Evolutionary conservation across 2,113 vertebrate genomes (phyloP), one percentile per base, ranked within the genome.

Genomic region (Gopherus flavomarginatus): DNA sequence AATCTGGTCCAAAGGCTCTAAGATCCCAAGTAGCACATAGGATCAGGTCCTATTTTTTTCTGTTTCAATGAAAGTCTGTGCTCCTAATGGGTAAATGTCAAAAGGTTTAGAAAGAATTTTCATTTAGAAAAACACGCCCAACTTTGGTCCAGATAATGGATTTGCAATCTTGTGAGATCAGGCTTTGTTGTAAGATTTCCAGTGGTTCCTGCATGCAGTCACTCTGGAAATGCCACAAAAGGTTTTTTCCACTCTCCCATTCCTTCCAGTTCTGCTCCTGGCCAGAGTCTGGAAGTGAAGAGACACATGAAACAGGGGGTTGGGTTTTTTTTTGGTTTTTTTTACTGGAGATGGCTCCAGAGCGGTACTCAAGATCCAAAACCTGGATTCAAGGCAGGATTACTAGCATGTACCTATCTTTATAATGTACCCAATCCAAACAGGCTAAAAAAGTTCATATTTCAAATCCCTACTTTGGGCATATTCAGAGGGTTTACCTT

Each of bases 291-390:
- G 62, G 62, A 65, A 65, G 62, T 35, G 62, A 65, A 65, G 31
- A 65, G 14, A 65, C 14, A 17, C 62, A 17, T 35, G 29, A 65
- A 65, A 65, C 14, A 2, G 11, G 29, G 1, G 59, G 12, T 0
- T 10, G 44, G 44, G 47, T 49, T 49, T 49, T 47, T 49, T 49
- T 49, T 2, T 3, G 3, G 1, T 50, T 50, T 0, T 12, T 86
- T 14, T 12, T 21, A 50, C 11, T 35, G 3, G 19, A 21, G 11
- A 11, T 42, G 31, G 14, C 62, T 65, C 14, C 59, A 35, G 59
- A 65, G 31, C 29, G 35, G 14, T 65, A 16, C n/a, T 27, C 50
- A 62, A 62, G 52, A 52, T 4, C 54, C 65, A 52, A 27, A 83
- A 16, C 38, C 59, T 53, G 38, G 22, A 91, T 72, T 89, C 53